Conservation (phyloP, 2,797 vertebrate species). For the Neomorphus geoffroyi region DNA sequence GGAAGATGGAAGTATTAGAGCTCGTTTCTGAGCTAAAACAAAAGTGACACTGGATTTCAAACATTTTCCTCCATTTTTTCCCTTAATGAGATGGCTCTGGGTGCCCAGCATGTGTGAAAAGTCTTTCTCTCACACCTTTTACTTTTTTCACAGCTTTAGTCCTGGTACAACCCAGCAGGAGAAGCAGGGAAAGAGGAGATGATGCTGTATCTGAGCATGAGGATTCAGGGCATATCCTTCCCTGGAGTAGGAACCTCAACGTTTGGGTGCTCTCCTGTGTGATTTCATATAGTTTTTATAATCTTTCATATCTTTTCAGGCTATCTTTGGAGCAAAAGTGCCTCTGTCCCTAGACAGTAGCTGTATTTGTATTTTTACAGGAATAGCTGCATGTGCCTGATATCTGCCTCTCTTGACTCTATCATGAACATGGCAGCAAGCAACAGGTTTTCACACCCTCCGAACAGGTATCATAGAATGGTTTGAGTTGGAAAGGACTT, state of each 20-base stretch:
- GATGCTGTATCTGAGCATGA: not conserved
- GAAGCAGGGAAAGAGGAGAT: not conserved
- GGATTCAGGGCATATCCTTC: not conserved
- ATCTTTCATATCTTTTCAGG: not conserved
- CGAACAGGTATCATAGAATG: accelerated
- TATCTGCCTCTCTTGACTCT: not conserved
- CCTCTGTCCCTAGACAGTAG: not conserved
- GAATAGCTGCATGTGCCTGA: not conserved
- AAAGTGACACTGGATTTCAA: not conserved
- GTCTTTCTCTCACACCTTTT: not conserved
- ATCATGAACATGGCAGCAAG: accelerated
- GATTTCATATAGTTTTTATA: not conserved
- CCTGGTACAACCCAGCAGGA: not conserved
- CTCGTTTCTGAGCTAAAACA: not conserved
- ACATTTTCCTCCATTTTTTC: accelerated
- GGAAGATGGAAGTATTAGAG: not conserved
- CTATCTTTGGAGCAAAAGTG: not conserved
- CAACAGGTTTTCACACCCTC: not conserved
- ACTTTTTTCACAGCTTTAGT: not conserved
- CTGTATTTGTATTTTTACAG: not conserved
- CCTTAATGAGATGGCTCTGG: not conserved
- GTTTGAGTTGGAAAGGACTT: no score
- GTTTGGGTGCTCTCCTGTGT: not conserved
- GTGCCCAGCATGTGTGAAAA: accelerated
- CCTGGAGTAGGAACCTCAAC: not conserved